Percentiles rank a stretch among this genome's conserved stretches.
phyloP scores from a whole-genome alignment of 2,113 vertebrate genomes.

The Zosterops hypoxanthus region DNA sequence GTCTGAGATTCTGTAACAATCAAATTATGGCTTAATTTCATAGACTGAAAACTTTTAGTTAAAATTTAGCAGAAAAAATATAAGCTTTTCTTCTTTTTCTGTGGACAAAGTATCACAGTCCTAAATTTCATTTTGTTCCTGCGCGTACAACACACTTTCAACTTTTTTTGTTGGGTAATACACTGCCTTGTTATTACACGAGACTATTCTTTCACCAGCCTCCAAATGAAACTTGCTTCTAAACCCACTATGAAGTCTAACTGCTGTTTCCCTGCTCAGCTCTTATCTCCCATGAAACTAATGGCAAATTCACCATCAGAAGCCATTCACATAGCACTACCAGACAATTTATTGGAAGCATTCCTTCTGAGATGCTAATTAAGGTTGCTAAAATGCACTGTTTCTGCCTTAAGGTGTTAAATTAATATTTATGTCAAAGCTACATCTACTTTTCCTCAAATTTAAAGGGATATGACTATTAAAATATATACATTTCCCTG shows the following conservation, averaged over 20 bases:
- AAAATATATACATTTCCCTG: not conserved
- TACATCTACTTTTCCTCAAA: not conserved
- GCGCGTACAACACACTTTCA: not conserved
- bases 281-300: not conserved
- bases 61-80: not conserved
- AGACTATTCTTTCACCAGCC: not conserved
- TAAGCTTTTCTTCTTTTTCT: not conserved
- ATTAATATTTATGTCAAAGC: constrained; percentile 33
- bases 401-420: not conserved
- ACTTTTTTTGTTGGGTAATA: not conserved
- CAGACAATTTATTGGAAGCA: not conserved
- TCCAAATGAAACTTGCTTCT: not conserved
- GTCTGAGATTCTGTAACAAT: not conserved
- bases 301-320: not conserved
- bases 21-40: not conserved
- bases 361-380: not conserved
- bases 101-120: not conserved
- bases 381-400: not conserved
- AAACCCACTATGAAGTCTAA: not conserved
- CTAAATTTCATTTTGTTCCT: not conserved
- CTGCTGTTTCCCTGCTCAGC: not conserved
- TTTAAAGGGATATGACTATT: not conserved
- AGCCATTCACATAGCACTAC: not conserved
- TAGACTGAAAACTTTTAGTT: not conserved
- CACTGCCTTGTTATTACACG: not conserved